phyloP scores from a whole-genome alignment of 2,113 vertebrate genomes.

The Calyptomena viridis region DNA sequence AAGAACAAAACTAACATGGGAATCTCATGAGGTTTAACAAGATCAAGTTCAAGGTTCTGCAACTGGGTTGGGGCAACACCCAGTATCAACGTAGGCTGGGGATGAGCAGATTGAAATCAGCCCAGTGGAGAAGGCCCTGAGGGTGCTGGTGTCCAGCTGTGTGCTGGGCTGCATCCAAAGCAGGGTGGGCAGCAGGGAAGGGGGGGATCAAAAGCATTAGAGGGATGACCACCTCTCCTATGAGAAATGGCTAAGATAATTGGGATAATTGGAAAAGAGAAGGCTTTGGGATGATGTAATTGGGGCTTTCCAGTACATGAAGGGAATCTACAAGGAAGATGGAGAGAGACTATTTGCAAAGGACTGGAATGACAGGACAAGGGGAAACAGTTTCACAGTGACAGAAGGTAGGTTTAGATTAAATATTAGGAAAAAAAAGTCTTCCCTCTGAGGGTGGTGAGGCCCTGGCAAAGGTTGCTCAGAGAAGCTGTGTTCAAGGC shows the following conservation, averaged over 20 bases:
- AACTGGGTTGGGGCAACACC: background rate
- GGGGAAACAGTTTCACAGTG: background rate
- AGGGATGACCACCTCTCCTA: background rate
- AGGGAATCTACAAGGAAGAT: background rate
- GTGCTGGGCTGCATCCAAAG: background rate
- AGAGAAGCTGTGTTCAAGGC: background rate
- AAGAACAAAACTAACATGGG: background rate
- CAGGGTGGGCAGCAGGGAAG: background rate
- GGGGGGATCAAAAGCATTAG: background rate
- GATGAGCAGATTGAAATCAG: background rate
- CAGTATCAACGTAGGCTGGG: background rate
- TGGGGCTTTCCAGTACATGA: background rate
- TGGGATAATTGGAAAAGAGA: background rate
- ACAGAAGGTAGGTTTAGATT: rapidly evolving
- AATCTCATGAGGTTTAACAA: background rate
- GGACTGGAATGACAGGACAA: background rate
- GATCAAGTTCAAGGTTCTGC: background rate
- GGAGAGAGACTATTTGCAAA: background rate
- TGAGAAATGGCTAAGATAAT: background rate
- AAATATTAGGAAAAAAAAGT: background rate
- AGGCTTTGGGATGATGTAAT: background rate
- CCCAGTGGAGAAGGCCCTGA: background rate
- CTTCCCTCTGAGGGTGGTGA: rapidly evolving
- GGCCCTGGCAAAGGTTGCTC: background rate
- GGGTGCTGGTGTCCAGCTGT: background rate